phyloP scores from a whole-genome alignment of 2,888 invertebrate species.

The Drosophila tanythrix region DNA sequence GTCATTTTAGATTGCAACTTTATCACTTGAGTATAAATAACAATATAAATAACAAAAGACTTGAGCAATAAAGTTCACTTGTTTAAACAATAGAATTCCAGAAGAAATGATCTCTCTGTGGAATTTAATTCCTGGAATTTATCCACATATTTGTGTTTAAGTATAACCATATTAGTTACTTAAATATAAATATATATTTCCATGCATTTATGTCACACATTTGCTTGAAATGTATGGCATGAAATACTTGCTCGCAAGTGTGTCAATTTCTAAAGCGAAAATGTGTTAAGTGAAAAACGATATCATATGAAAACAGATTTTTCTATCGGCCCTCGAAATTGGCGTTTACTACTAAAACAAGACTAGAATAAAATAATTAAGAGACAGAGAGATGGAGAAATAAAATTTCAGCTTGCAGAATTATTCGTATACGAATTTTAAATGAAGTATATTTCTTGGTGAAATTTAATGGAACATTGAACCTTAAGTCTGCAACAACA shows the following conservation, averaged over 20 bases:
- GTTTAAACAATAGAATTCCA: background rate
- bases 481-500: slow-evolving; percentile 19
- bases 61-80: background rate
- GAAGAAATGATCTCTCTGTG: background rate
- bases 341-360: background rate
- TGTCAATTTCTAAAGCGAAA: background rate
- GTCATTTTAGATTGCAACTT: background rate
- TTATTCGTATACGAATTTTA: background rate
- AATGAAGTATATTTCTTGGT: background rate
- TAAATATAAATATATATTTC: background rate
- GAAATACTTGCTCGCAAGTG: background rate
- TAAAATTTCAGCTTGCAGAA: background rate
- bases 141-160: background rate
- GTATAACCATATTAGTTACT: background rate
- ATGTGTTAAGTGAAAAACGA: background rate
- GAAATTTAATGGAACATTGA: slow-evolving; percentile 3
- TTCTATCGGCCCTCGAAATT: background rate
- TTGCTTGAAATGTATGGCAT: background rate
- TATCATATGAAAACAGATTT: background rate
- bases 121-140: background rate
- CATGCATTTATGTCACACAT: no score
- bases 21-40: background rate
- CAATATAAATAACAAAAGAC: background rate
- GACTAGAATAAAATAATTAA: background rate
- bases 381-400: background rate